Evolutionary conservation across 92 coral and sea anemone genomes (phyloP), one percentile per base, ranked within the genome.

Genomic region (Paragorgia papillata): DNA sequence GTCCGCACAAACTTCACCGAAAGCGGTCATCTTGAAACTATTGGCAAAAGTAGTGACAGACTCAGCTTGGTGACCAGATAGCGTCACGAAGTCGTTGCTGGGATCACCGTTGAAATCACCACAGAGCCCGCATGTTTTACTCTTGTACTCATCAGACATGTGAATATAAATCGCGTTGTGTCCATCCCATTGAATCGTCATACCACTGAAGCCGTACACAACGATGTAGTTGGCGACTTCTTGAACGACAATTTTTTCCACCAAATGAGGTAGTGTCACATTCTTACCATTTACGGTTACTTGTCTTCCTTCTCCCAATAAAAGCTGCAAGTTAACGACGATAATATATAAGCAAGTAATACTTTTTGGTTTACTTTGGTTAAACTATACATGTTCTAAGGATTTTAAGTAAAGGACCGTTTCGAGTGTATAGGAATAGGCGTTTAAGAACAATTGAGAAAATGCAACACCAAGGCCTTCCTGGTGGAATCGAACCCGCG

Each of bases 121-220:
- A 80, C 97, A 91, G n/a, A 91, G 83, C 2, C 97, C 97, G 40
- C 97, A 91, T 24, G 97, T 91, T 26, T 75, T 89, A 82, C 90
- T 88, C 55, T 80, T 78, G 84, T 91, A 90, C 67, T 89, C 82
- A 66, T 84, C 76, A 4, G 91, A 73, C 62, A 91, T 82, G 69
- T 82, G 94, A 25, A 87, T 79, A 79, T 89, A 91, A 28, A 91
- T 83, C 26, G 86, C 79, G 73, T 84, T 86, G 31, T 68, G 88
- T 0, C 97, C 97, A 58, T 91, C 97, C 91, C 97, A 91, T 30
- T 88, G 79, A 37, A 91, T 89, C 0, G 90, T 85, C 43, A 91
- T 78, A 54, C 94, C 97, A 76, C 85, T 86, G 78, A 86, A 89
- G 25, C 97, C 97, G 20, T 91, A 87, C n/a, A 87, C 83, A 34